Evolutionary conservation across 2,113 vertebrate species (phyloP).

Genomic region (Aegithalos caudatus): DNA sequence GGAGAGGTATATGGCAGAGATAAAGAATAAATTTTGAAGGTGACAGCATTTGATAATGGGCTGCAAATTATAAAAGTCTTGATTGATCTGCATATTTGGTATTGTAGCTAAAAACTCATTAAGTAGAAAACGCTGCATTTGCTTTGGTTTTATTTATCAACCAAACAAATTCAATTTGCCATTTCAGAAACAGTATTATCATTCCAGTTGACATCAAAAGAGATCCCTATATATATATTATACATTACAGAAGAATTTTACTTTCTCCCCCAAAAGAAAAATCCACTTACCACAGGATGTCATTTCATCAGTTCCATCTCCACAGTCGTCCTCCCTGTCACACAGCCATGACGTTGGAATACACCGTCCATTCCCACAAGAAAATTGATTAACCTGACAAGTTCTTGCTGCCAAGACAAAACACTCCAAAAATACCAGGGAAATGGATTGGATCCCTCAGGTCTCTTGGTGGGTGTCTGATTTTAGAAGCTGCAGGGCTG

Average conservation of each 20-base stretch:
- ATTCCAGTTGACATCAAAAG: not conserved
- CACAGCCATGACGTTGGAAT: slow-evolving; percentile 89
- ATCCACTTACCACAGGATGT: slow-evolving; percentile 86
- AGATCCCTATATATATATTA: not conserved
- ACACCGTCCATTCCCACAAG: slow-evolving; percentile 91
- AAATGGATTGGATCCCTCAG: not conserved
- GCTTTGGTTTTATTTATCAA: not conserved
- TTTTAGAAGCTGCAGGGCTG: not conserved
- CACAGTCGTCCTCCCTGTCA: slow-evolving; percentile 93
- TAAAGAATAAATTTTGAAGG: not conserved
- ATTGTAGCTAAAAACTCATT: not conserved
- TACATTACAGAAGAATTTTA: not conserved
- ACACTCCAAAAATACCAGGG: slow-evolving; percentile 27
- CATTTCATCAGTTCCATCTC: slow-evolving; percentile 88
- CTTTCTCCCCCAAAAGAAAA: too few relatives aligned
- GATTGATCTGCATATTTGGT: not conserved
- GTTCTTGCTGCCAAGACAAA: slow-evolving; percentile 79
- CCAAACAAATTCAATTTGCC: not conserved
- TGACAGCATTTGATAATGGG: not conserved
- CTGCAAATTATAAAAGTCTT: not conserved
- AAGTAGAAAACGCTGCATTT: not conserved
- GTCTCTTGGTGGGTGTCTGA: not conserved
- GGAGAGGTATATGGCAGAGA: not conserved
- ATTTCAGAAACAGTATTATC: not conserved
- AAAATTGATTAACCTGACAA: slow-evolving; percentile 88